phyloP scores from a whole-genome alignment of 2,113 vertebrate species.

The Pholis gunnellus region DNA sequence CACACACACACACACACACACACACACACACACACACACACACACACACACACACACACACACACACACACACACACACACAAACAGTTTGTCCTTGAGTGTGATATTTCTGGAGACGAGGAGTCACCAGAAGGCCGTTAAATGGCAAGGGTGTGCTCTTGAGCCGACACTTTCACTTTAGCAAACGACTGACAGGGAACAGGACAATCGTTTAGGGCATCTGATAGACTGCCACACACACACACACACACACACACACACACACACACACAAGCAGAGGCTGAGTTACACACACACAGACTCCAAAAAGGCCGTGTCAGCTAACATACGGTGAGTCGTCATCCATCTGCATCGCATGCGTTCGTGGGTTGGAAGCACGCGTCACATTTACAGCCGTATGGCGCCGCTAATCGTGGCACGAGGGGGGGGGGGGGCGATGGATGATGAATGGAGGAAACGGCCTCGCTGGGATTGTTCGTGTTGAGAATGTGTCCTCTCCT shows the following conservation, averaged over 20 bases:
- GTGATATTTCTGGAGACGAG: conserved; percentile 18
- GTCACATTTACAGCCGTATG: conserved; percentile 23
- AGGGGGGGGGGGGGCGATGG: neutral
- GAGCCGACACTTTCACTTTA: conserved; percentile 36
- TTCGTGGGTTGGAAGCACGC: neutral
- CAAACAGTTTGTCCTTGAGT: neutral
- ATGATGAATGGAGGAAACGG: neutral
- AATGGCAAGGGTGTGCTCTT: conserved; percentile 39
- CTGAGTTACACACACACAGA: neutral
- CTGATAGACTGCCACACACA: neutral
- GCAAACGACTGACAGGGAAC: conserved; percentile 33
- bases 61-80: neutral
- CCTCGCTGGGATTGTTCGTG: neutral
- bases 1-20: neutral
- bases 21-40: conserved; percentile 3
- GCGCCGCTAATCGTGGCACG: conserved; percentile 20
- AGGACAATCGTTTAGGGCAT: conserved; percentile 6
- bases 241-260: neutral
- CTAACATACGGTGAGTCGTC: conserved; percentile 11
- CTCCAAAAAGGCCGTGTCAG: conserved; percentile 3
- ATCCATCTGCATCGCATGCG: neutral
- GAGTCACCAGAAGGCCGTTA: neutral
- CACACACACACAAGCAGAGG: neutral
- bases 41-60: neutral
- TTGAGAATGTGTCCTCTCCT: no score